Evolutionary conservation across 2,888 invertebrate species (phyloP).

Genomic region (Cylloceria caligata): DNA sequence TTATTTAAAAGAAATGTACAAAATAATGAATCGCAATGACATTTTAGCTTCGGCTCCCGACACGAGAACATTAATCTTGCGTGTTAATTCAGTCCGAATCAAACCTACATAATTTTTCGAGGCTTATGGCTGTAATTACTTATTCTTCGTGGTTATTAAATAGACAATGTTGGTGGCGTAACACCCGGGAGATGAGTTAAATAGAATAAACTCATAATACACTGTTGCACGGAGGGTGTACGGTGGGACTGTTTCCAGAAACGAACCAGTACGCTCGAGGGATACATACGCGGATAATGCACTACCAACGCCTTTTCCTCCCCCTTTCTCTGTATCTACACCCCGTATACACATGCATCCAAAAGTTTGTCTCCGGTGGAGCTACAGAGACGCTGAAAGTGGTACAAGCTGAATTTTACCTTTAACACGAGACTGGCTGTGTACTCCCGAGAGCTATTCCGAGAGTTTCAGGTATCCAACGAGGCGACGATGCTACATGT

Average conservation of each 20-base stretch:
- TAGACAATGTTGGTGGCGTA: conserved; percentile 20
- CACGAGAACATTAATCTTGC: too few relatives aligned
- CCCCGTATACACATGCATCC: conserved; percentile 17
- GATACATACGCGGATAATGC: conserved; percentile 61
- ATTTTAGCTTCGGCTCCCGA: too few relatives aligned
- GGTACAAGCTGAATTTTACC: conserved; percentile 53
- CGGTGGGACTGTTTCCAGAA: conserved; percentile 49
- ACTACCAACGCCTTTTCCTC: conserved; percentile 23
- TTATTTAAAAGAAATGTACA: too few relatives aligned
- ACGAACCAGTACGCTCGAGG: conserved; percentile 53
- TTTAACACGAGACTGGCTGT: conserved; percentile 44
- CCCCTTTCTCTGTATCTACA: conserved; percentile 5
- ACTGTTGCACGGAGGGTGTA: neutral
- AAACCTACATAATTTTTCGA: neutral
- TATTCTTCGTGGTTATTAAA: conserved; percentile 50
- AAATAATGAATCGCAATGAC: too few relatives aligned
- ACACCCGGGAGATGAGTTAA: conserved; percentile 59
- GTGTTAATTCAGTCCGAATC: neutral
- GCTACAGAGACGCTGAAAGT: conserved; percentile 44
- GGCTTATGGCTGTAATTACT: conserved; percentile 33
- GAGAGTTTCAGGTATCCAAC: conserved; percentile 30
- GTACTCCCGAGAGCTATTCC: conserved; percentile 34
- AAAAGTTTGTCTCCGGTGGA: conserved; percentile 51
- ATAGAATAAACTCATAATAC: conserved; percentile 55
- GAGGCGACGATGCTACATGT: conserved; percentile 4